phyloP scores from a whole-genome alignment of 1,140 invertebrate genomes.

The Sarcophaga peregrina region DNA sequence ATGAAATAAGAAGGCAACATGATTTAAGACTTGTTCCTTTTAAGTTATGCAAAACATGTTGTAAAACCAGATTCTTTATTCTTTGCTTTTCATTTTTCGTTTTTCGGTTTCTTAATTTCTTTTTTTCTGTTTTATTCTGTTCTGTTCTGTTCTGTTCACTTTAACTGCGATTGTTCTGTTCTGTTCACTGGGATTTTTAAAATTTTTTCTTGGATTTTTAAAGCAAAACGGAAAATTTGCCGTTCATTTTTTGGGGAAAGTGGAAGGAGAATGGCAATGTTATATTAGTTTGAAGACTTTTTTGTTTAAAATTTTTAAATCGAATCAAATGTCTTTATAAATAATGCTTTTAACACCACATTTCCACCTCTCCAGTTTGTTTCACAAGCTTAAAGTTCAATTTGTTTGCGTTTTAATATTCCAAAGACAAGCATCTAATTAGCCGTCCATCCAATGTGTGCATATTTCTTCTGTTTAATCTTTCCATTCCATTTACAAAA shows the following conservation, averaged over 20 bases:
- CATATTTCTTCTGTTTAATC: neutral
- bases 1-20: constrained; percentile 11
- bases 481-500: neutral
- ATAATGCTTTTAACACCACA: no score
- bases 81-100: neutral
- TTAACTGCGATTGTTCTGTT: no score
- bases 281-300: no score
- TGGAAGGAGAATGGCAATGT: no score
- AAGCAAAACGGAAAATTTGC: neutral
- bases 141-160: no score
- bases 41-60: constrained; percentile 40
- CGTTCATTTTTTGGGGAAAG: no score
- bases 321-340: no score
- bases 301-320: no score
- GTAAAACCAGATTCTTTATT: constrained; percentile 35
- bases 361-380: neutral
- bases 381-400: neutral
- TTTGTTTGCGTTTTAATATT: neutral
- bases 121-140: neutral
- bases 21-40: constrained; percentile 40
- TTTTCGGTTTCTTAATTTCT: neutral
- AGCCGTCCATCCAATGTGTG: neutral
- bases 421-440: neutral
- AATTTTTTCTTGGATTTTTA: neutral
- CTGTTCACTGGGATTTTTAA: neutral